Percentiles rank a stretch among this genome's conserved stretches.
These are phyloP conservation scores for Sycophila texana DNA, from an alignment of 2,888 invertebrate genomes.

Conservation along the genomic window DNA sequence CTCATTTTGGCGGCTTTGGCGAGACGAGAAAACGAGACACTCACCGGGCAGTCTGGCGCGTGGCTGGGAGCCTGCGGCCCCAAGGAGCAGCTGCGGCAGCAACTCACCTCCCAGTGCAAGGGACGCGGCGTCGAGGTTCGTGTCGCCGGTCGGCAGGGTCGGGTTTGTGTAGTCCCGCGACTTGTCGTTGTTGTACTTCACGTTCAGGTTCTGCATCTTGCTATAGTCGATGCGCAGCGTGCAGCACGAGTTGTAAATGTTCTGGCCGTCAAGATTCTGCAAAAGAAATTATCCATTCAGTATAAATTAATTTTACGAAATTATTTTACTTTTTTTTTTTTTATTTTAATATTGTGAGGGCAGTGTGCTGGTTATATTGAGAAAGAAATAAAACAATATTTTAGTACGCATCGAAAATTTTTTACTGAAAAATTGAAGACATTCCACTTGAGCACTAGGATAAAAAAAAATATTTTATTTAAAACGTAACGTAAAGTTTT, in stretches of 20 bases:
- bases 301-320: no score
- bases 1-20: slow-evolving; percentile 39
- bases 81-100: slow-evolving; percentile 78
- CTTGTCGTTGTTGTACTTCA: slow-evolving; percentile 99
- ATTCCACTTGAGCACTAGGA: no score
- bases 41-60: slow-evolving; percentile 74
- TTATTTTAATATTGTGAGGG: no score
- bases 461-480: no score
- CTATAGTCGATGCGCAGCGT: slow-evolving; percentile 99
- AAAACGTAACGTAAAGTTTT: no score
- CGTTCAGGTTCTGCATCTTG: slow-evolving; percentile 97
- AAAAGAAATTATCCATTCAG: slow-evolving; percentile 48
- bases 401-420: no score
- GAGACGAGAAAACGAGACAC: slow-evolving; percentile 51
- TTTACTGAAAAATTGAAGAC: no score
- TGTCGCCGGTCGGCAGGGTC: slow-evolving; percentile 95
- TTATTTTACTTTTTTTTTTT: no score
- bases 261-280: slow-evolving; percentile 97
- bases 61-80: slow-evolving; percentile 75
- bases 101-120: slow-evolving; percentile 83
- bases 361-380: no score
- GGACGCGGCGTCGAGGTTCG: slow-evolving; percentile 81
- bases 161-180: slow-evolving; percentile 99
- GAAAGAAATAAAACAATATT: background rate
- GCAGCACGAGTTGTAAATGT: slow-evolving; percentile 99